These are phyloP conservation scores for Tetheella fluctuosa DNA, from an alignment of 2,888 invertebrate genomes.

Conservation along the genomic window DNA sequence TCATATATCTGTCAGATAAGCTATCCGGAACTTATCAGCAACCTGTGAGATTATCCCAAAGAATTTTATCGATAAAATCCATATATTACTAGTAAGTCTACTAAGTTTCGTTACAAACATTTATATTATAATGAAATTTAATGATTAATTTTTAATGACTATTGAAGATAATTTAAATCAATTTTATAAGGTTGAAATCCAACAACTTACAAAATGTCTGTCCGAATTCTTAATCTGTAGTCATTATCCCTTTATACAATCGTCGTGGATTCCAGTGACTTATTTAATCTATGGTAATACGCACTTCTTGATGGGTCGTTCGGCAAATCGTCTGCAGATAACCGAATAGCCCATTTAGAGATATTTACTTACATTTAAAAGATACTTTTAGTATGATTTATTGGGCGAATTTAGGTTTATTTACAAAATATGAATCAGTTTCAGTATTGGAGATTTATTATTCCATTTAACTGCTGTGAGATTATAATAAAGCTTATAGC, in stretches of 20 bases:
- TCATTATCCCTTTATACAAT: not conserved
- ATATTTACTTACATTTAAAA: conserved; percentile 13
- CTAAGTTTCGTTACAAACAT: too few relatives aligned
- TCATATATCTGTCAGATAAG: too few relatives aligned
- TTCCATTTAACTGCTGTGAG: too few relatives aligned
- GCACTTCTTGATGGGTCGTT: conserved; percentile 16
- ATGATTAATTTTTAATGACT: too few relatives aligned
- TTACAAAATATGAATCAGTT: not conserved
- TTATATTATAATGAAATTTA: too few relatives aligned
- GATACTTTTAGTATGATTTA: not conserved
- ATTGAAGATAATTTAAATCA: not conserved
- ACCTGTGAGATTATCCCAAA: too few relatives aligned
- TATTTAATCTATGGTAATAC: conserved; percentile 24
- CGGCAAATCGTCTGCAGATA: conserved; percentile 5
- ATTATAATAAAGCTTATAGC: too few relatives aligned
- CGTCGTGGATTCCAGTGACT: conserved; percentile 13
- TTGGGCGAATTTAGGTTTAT: not conserved
- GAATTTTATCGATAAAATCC: too few relatives aligned
- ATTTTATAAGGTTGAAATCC: not conserved
- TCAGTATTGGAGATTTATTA: too few relatives aligned
- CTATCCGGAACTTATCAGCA: too few relatives aligned
- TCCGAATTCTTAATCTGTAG: not conserved
- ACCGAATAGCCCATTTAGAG: conserved; percentile 12
- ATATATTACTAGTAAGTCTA: too few relatives aligned
- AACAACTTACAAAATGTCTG: not conserved